Percentiles rank a stretch among this genome's conserved stretches.
phyloP scores from a whole-genome alignment of 2,888 invertebrate genomes.

The Callyntrura guangdongensis region DNA sequence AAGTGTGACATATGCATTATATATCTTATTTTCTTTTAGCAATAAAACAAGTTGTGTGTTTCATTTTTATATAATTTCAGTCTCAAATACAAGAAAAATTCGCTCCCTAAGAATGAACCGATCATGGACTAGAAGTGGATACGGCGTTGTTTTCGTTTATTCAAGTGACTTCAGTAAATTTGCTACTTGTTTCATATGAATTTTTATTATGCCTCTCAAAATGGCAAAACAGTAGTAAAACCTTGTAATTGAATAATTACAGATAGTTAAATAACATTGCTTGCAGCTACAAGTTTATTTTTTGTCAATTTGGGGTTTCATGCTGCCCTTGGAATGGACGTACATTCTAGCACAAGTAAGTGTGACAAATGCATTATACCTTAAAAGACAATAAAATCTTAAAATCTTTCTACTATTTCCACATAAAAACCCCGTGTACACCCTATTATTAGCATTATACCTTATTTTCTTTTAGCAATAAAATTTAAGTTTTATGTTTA shows the following conservation, averaged over 20 bases:
- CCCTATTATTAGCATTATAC: no score
- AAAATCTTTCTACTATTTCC: no score
- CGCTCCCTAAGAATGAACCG: slow-evolving; percentile 55
- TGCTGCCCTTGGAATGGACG: no score
- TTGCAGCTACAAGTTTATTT: no score
- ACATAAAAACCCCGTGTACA: no score
- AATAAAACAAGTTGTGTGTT: not conserved
- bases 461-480: not conserved
- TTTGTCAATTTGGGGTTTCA: no score
- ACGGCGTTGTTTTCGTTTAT: slow-evolving; percentile 66
- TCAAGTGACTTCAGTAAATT: slow-evolving; percentile 49
- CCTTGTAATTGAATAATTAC: not conserved
- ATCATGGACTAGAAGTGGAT: slow-evolving; percentile 61
- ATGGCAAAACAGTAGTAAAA: not conserved
- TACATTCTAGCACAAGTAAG: no score
- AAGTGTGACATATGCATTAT: no score
- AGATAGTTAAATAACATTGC: no score
- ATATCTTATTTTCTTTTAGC: not conserved
- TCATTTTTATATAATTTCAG: not conserved
- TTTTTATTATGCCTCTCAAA: no score
- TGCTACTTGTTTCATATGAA: not conserved
- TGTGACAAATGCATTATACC: no score
- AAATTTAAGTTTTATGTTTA: not conserved
- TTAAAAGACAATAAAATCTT: no score
- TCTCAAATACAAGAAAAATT: not conserved